phyloP scores from a whole-genome alignment of 2,888 invertebrate species.

The Frankliniella intonsa region DNA sequence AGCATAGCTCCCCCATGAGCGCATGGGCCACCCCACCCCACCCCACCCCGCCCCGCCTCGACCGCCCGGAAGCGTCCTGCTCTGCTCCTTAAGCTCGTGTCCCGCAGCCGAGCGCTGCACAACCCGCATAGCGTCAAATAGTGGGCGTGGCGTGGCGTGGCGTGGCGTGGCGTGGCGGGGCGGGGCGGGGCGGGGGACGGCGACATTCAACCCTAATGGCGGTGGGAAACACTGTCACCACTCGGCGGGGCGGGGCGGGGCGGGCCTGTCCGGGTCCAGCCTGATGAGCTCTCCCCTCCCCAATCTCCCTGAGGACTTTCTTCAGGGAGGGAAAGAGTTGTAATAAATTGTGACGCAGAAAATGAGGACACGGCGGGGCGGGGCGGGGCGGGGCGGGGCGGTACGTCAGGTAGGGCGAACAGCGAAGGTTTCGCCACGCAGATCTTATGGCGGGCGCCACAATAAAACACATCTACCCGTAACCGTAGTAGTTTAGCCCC shows the following conservation, averaged over 20 bases:
- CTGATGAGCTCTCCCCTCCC: not conserved
- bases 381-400: not conserved
- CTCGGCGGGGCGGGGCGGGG: not conserved
- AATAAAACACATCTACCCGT: no score
- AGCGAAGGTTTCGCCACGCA: not conserved
- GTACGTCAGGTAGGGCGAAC: no score
- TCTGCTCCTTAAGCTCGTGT: no score
- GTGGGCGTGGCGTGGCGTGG: not conserved
- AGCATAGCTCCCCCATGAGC: no score
- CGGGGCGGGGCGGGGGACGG: not conserved
- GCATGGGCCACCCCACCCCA: no score
- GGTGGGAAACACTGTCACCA: conserved; percentile 16
- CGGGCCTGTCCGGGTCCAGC: not conserved
- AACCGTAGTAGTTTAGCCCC: no score
- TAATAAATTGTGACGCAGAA: not conserved
- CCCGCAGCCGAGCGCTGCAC: no score
- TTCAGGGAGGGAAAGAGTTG: no score
- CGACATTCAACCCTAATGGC: not conserved
- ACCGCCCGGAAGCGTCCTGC: no score
- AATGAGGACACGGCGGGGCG: not conserved
- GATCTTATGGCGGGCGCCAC: no score
- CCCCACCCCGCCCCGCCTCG: no score
- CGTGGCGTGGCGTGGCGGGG: not conserved
- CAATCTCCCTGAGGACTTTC: not conserved
- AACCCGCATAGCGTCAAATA: no score